phyloP scores from a whole-genome alignment of 2,797 vertebrate genomes.

The Tragelaphus eurycerus region DNA sequence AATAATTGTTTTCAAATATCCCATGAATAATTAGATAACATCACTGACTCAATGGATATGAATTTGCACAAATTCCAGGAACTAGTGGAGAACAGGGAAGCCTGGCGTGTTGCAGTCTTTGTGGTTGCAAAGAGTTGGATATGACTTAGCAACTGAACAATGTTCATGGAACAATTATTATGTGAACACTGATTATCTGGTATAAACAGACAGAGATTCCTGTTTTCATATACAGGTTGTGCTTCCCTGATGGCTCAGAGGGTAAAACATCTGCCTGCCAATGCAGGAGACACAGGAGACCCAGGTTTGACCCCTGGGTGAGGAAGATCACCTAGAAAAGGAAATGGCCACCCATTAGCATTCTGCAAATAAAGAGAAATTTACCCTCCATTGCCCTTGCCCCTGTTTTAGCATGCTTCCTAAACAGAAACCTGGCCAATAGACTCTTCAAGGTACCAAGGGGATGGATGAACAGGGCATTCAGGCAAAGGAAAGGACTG shows the following conservation, averaged over 20 bases:
- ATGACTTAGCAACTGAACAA: background rate
- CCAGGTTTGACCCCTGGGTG: background rate
- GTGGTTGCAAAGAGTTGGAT: background rate
- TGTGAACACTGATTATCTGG: background rate
- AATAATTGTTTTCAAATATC: conserved; percentile 22
- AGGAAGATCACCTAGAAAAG: background rate
- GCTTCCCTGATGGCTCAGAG: background rate
- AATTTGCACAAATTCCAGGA: background rate
- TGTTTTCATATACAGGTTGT: background rate
- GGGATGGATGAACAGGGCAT: background rate
- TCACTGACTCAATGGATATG: background rate
- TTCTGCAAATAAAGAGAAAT: background rate
- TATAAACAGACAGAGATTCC: background rate
- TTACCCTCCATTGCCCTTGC: background rate
- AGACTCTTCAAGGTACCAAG: background rate
- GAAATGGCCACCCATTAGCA: background rate
- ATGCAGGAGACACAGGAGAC: background rate
- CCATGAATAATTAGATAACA: background rate
- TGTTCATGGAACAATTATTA: background rate
- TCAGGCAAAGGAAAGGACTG: background rate
- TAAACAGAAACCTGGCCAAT: background rate
- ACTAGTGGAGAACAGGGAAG: background rate
- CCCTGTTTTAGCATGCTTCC: background rate
- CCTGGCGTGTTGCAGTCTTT: background rate
- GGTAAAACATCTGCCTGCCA: background rate